A percentile compares a stretch with the other conserved stretches of the same genome.
Evolutionary conservation across 2,888 invertebrate genomes (phyloP).

Genomic region (Brenthis hecate): DNA sequence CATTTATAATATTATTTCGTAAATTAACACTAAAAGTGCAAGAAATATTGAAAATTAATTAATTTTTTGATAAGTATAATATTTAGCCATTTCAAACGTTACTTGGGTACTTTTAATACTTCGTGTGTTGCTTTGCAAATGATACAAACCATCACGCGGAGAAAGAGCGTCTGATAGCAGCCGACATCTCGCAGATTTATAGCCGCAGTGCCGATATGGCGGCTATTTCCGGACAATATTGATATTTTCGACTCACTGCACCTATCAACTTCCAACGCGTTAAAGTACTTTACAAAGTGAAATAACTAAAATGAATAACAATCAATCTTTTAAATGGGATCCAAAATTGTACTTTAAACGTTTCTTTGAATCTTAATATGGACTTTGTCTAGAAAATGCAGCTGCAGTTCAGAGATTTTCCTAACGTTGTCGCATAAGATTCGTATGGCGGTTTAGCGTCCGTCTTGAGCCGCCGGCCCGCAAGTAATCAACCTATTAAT

Average conservation of each 20-base stretch:
- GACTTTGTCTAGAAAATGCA: slow-evolving; percentile 41
- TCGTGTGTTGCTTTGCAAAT: slow-evolving; percentile 77
- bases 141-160: slow-evolving; percentile 78
- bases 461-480: slow-evolving; percentile 56
- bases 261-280: slow-evolving; percentile 72
- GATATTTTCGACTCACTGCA: slow-evolving; percentile 70
- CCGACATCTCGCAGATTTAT: slow-evolving; percentile 79
- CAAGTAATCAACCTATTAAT: slow-evolving; percentile 81
- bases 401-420: slow-evolving; percentile 55
- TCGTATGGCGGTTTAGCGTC: slow-evolving; percentile 44
- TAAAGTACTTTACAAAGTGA: slow-evolving; percentile 69
- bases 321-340: slow-evolving; percentile 45
- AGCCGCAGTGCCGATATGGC: slow-evolving; percentile 60
- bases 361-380: slow-evolving; percentile 40
- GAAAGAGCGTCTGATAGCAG: slow-evolving; percentile 72
- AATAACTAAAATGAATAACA: slow-evolving; percentile 55
- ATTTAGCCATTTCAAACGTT: slow-evolving; percentile 24
- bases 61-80: too few species aligned
- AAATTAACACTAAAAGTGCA: too few species aligned
- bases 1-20: too few species aligned
- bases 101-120: slow-evolving; percentile 61
- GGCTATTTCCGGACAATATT: slow-evolving; percentile 73
- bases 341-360: slow-evolving; percentile 37
- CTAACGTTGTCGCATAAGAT: slow-evolving; percentile 58
- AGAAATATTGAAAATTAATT: slow-evolving; percentile 1